Base-by-base conservation (phyloP, 2,113 vertebrate genomes). In the Myotis yumanensis region DNA sequence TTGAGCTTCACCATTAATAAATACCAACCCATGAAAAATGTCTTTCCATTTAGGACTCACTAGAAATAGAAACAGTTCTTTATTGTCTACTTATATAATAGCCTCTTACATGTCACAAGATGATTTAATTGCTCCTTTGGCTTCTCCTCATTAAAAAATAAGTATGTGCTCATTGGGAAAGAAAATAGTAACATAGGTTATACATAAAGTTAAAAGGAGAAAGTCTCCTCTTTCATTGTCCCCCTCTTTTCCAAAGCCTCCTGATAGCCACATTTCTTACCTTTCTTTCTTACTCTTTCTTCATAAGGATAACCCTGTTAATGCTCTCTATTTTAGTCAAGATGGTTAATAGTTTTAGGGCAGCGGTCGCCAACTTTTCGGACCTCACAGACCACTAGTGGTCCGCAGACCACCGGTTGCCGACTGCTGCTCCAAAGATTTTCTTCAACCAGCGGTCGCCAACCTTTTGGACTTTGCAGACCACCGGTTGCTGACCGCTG, bases 101-200 rank as follows among this genome's bases (percentile, higher is more conserved):
- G 8, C 73, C 8, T 91, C 15, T 80, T 75, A 30, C 37, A n/a
- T 90, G 43, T 94, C 52, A 89, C 59, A 75, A 37, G n/a, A 85
- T 89, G 73, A 81, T 46, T 85, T 85, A 76, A 85, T 81, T 88
- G 43, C 5, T 89, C 23, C 66, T 81, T 88, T 77, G 72, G 7
- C 72, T 57, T 93, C 4, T 68, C n/a, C 30, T 89, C 2, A 25
- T 93, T 95, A 95, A 93, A 95, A 95, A 91, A 75, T 95, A 90
- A 85, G 35, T 76, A 35, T 25, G 62, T 69, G 14, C 5, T 82
- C 25, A 43, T 28, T 87, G 66, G 35, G 23, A 28, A 73, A 71
- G 89, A 77, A 62, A 72, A 51, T 81, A 81, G 4, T 93, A 75
- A 52, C 40, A 16, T 40, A 83, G 51, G 51, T 73, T 66, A 48